phyloP scores from a whole-genome alignment of 2,113 vertebrate species.

The Antechinus stuartii region DNA sequence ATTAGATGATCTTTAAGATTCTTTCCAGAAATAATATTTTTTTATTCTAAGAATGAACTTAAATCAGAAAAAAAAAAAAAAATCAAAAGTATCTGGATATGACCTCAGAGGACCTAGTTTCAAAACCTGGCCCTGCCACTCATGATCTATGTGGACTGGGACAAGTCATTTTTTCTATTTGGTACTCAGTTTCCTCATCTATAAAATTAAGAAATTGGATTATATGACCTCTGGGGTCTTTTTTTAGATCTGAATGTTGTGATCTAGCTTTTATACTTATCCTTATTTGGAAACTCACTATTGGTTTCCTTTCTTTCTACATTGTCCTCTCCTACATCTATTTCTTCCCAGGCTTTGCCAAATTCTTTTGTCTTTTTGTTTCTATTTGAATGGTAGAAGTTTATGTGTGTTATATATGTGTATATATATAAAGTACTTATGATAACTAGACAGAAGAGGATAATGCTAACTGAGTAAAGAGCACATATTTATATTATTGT shows the following conservation, averaged over 20 bases:
- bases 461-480: not conserved
- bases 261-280: not conserved
- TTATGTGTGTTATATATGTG: not conserved
- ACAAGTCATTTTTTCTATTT: not conserved
- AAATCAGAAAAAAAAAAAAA: not conserved
- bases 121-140: not conserved
- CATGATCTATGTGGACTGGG: not conserved
- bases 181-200: not conserved
- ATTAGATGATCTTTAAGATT: not conserved
- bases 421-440: conserved; percentile 20
- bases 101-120: not conserved
- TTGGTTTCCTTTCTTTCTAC: not conserved
- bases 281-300: not conserved
- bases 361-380: not conserved
- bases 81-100: not conserved
- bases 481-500: conserved; percentile 5
- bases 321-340: not conserved
- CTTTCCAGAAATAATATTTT: not conserved
- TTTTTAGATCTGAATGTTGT: not conserved
- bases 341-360: not conserved
- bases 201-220: not conserved
- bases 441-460: not conserved
- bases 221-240: not conserved
- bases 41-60: not conserved
- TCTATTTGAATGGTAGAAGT: not conserved